These are phyloP conservation scores for Drosophila picticornis DNA, from an alignment of 2,888 invertebrate species.

Conservation along the genomic window DNA sequence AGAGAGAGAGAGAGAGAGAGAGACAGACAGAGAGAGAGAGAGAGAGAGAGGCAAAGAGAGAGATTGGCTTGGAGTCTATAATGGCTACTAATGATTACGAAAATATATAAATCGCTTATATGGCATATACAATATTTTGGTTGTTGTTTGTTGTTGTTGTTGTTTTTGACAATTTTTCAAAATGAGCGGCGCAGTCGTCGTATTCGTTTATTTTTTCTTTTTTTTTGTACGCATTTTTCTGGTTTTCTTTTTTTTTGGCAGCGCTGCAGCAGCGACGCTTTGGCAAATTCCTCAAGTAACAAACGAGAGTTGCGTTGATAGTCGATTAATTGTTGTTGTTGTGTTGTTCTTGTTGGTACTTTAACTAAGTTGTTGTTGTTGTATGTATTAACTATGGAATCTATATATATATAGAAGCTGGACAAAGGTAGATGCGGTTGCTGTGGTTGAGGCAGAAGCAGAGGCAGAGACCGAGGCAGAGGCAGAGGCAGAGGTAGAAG, in stretches of 20 bases:
- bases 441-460: constrained; percentile 19
- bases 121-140: constrained; percentile 43
- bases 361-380: constrained; percentile 28
- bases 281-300: constrained; percentile 81
- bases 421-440: constrained; percentile 32
- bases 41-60: constrained; percentile 11
- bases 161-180: constrained; percentile 13
- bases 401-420: constrained; percentile 24
- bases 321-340: constrained; percentile 29
- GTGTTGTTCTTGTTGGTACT: constrained; percentile 12
- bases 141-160: constrained; percentile 26
- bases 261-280: constrained; percentile 79
- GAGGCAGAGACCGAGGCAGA: constrained; percentile 20
- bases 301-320: constrained; percentile 16
- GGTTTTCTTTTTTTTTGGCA: constrained; percentile 40
- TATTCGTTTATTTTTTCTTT: constrained; percentile 42
- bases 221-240: constrained; percentile 28
- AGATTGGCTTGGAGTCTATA: constrained; percentile 26
- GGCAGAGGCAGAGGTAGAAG: constrained; percentile 20
- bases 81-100: constrained; percentile 51
- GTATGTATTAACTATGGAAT: constrained; percentile 30
- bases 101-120: constrained; percentile 40
- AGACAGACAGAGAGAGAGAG: background rate
- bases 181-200: constrained; percentile 70
- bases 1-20: constrained; percentile 1